Evolutionary conservation across 1,140 invertebrate genomes (phyloP).

Genomic region (Physella acuta): DNA sequence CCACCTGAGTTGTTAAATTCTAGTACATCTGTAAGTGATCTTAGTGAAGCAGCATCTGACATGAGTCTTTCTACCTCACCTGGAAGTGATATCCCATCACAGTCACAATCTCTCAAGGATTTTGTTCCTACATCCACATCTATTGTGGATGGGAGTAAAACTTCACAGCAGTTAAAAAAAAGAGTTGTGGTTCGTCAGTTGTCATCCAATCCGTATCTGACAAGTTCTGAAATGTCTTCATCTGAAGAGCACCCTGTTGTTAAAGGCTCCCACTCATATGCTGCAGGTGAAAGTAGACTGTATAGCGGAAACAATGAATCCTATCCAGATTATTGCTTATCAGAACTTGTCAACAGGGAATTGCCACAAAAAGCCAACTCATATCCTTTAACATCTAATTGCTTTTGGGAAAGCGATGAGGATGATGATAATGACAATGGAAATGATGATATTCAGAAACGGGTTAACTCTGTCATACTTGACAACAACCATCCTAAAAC

Average conservation of each 20-base stretch:
- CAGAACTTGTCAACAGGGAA: neutral
- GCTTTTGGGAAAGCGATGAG: conserved; percentile 17
- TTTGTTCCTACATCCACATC: neutral
- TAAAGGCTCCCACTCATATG: conserved; percentile 23
- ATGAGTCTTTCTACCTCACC: conserved; percentile 37
- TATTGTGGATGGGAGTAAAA: neutral
- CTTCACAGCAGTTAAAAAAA: conserved; percentile 4
- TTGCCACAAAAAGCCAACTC: conserved; percentile 13
- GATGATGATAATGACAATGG: conserved; percentile 7
- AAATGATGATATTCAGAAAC: conserved; percentile 5
- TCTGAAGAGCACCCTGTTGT: conserved; percentile 23
- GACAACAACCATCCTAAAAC: too few species aligned
- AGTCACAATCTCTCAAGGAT: neutral
- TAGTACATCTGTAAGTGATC: conserved; percentile 25
- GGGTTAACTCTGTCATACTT: neutral
- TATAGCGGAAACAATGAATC: neutral
- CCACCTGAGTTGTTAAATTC: conserved; percentile 1
- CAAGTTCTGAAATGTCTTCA: conserved; percentile 25
- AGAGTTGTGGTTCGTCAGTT: conserved; percentile 23
- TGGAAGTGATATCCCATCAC: conserved; percentile 28
- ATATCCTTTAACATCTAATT: conserved; percentile 14
- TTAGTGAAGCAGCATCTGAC: conserved; percentile 31
- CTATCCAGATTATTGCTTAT: neutral
- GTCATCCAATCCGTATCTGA: conserved; percentile 31
- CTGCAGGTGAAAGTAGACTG: conserved; percentile 20